These are phyloP conservation scores for Dermatemys mawii DNA, from an alignment of 2,113 vertebrate species.

Conservation along the genomic window DNA sequence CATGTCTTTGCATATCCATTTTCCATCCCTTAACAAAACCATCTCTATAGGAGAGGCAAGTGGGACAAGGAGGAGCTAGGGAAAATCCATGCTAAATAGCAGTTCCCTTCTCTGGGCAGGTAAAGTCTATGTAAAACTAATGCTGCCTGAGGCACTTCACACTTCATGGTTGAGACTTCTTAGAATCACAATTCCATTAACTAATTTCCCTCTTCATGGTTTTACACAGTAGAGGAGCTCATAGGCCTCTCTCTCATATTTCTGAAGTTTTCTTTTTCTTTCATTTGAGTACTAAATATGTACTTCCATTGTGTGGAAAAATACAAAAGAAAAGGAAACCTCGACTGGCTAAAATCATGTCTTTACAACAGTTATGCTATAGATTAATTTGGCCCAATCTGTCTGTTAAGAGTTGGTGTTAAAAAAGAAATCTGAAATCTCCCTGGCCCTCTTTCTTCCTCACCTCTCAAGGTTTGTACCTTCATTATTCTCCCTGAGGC, in stretches of 20 bases:
- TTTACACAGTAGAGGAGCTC: not conserved
- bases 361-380: not conserved
- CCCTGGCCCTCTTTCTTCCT: not conserved
- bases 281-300: not conserved
- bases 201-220: not conserved
- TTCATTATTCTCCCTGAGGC: not conserved
- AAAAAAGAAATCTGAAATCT: not conserved
- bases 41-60: not conserved
- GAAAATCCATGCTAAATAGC: not conserved
- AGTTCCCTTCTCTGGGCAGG: not conserved
- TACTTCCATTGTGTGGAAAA: not conserved
- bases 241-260: not conserved
- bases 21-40: not conserved
- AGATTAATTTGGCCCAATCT: not conserved
- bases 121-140: not conserved
- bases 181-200: not conserved
- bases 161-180: not conserved
- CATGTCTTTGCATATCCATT: not conserved
- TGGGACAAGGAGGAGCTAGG: not conserved
- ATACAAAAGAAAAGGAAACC: not conserved
- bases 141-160: not conserved
- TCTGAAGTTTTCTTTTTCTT: not conserved
- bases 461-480: not conserved
- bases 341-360: not conserved
- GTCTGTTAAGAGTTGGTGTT: not conserved